Percentiles rank a stretch among this genome's conserved stretches.
Evolutionary conservation across 2,113 vertebrate genomes (phyloP).

Genomic region (Callithrix jacchus): DNA sequence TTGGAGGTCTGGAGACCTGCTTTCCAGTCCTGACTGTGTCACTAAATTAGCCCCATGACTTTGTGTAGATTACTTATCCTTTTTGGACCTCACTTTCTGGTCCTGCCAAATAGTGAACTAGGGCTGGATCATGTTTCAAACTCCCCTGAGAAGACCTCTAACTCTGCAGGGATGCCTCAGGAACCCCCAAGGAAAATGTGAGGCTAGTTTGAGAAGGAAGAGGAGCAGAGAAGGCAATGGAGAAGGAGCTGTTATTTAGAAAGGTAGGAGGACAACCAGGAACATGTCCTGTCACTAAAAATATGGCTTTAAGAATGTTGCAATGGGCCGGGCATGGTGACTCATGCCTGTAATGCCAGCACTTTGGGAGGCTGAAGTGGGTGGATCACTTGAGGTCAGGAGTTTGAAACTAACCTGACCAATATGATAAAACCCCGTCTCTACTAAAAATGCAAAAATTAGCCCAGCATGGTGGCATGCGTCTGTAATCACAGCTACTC

Average conservation of each 20-base stretch:
- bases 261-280: background rate
- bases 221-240: background rate
- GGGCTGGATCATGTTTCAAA: background rate
- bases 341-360: no score
- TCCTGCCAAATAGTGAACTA: background rate
- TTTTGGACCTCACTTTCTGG: conserved; percentile 1
- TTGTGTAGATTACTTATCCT: background rate
- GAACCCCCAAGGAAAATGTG: background rate
- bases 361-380: no score
- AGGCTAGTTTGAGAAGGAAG: background rate
- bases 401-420: no score
- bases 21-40: background rate
- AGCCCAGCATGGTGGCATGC: no score
- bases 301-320: background rate
- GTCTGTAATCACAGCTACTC: no score
- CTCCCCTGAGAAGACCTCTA: background rate
- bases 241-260: background rate
- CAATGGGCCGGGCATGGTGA: no score
- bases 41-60: background rate
- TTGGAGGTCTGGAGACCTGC: background rate
- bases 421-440: no score
- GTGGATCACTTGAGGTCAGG: no score
- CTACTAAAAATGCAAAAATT: no score
- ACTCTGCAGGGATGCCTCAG: background rate
- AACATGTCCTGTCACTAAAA: background rate